phyloP scores from a whole-genome alignment of 2,888 invertebrate species.

The Heteromyza rotundicornis region DNA sequence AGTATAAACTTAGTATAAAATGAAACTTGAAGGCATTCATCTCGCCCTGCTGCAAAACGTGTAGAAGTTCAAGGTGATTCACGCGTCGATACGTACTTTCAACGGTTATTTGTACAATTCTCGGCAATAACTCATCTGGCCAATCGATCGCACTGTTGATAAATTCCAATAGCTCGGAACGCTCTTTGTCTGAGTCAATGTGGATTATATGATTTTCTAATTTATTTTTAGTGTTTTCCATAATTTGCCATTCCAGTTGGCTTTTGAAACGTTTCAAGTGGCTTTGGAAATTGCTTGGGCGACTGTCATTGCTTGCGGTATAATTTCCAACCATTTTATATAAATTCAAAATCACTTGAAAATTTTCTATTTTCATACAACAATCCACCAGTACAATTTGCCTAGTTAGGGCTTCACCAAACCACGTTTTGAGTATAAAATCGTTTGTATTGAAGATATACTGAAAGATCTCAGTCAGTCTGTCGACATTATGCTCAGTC shows the following conservation, averaged over 20 bases:
- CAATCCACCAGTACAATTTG: too few species aligned
- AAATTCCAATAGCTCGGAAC: too few species aligned
- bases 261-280: background rate
- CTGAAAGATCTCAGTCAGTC: background rate
- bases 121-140: background rate
- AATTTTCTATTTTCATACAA: background rate
- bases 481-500: background rate
- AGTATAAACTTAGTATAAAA: conserved; percentile 41
- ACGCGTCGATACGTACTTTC: background rate
- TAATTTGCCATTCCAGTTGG: background rate
- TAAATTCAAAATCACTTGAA: background rate
- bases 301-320: too few species aligned
- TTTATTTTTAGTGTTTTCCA: background rate
- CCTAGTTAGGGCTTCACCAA: background rate
- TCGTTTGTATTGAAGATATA: background rate
- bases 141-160: too few species aligned
- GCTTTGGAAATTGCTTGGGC: background rate
- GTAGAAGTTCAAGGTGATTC: background rate
- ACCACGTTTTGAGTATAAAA: background rate
- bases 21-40: conserved; percentile 32
- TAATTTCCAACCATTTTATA: background rate
- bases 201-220: too few species aligned
- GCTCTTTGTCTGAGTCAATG: too few species aligned
- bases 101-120: background rate
- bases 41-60: conserved; percentile 20